Evolutionary conservation across 2,888 invertebrate genomes (phyloP).

Genomic region (Hemithea aestivaria): DNA sequence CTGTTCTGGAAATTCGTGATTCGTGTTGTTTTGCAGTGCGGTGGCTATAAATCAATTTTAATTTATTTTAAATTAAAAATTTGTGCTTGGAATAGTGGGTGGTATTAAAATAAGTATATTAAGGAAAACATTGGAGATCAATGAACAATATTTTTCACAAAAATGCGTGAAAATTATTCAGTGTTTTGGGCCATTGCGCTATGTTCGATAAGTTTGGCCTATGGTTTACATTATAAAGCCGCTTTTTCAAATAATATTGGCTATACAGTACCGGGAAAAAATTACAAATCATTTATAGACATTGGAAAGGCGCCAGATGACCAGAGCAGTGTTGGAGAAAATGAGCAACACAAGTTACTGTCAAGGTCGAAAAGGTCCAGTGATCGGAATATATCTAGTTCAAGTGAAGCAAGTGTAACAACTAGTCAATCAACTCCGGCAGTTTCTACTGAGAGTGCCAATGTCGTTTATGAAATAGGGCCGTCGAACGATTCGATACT

Average conservation of each 20-base stretch:
- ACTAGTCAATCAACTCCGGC: slow-evolving; percentile 33
- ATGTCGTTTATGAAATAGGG: slow-evolving; percentile 53
- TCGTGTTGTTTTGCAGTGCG: no score
- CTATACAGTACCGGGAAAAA: slow-evolving; percentile 1
- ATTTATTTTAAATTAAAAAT: no score
- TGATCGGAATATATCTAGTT: slow-evolving; percentile 41
- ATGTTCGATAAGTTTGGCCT: slow-evolving; percentile 10
- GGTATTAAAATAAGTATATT: no score
- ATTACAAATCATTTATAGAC: not conserved
- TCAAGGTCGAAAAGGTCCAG: slow-evolving; percentile 57
- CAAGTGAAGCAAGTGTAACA: slow-evolving; percentile 47
- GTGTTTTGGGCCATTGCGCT: slow-evolving; percentile 11
- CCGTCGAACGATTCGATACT: slow-evolving; percentile 54
- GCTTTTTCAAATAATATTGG: slow-evolving; percentile 5
- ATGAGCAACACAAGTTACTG: slow-evolving; percentile 15
- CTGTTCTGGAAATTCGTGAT: no score
- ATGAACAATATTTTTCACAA: slow-evolving; percentile 1
- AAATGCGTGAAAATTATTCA: not conserved
- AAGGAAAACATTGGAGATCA: not conserved
- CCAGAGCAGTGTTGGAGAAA: slow-evolving; percentile 4
- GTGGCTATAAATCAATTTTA: no score
- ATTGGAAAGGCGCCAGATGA: not conserved
- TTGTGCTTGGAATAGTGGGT: no score
- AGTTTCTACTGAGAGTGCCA: slow-evolving; percentile 52
- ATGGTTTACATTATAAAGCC: slow-evolving; percentile 10